Base-by-base conservation (phyloP, 1,140 invertebrate genomes). In the Nixonia krombeini region DNA sequence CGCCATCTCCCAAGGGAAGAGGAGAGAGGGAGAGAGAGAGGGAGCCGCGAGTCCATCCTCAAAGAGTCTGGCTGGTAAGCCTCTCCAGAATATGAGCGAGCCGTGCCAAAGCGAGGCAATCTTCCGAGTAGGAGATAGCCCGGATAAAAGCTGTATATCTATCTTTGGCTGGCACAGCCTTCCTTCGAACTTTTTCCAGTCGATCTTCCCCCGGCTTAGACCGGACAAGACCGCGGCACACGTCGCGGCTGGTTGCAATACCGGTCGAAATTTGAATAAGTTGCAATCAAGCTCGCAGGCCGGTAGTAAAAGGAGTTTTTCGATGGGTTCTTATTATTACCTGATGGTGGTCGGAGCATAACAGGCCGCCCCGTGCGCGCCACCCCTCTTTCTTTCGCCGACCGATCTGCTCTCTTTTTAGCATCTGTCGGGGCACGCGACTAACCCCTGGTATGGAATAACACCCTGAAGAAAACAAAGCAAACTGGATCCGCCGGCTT, bases 371-470 rank as follows among this genome's bases (percentile, higher is more conserved):
- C 68, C 63, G 45, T 31, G 21, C 55, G 21, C 55, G 25, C 51
- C 35, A 16, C 61, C 52, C 57, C 53, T 56, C 53, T 57, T 66
- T 56, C 64, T 66, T 71, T 33, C 47, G 55, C 52, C 62, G 57
- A 51, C 63, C 64, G 63, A 66, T 64, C 66, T 73, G 59, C 57
- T 71, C 68, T 74, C 68, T 74, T 69, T 66, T 71, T 73, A 65
- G 77, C 78, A 83, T 83, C 80, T 83, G 80, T 77, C 74, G 49
- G 69, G 73, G 76, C 75, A 82, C 78, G 80, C 77, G 75, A 80
- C 73, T 74, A 71, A 70, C 71, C 65, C 75, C 65, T 46, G 66
- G 55, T 52, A 37, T 69, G 73, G 73, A 65, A 75, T 72, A 72
- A 76, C 69, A 76, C 70, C 63, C 69, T 55, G 69, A 74, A 73